Conservation (phyloP, 2,888 invertebrate genomes). For the Mongoloraphidia duomilia region DNA sequence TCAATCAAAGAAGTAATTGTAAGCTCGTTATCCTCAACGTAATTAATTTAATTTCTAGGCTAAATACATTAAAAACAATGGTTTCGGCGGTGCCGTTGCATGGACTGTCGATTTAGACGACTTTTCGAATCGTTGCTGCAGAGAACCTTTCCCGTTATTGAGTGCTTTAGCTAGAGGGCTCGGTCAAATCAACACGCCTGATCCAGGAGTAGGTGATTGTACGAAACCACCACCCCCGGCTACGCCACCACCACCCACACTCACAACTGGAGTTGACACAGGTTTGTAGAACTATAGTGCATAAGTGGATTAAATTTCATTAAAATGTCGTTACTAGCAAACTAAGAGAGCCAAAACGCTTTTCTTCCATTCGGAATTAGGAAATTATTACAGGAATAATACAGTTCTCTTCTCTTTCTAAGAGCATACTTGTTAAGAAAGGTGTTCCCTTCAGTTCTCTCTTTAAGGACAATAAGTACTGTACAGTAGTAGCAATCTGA, state of each 20-base stretch:
- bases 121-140: slow-evolving; percentile 71
- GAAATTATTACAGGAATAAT: no score
- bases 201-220: slow-evolving; percentile 43
- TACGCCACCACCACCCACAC: slow-evolving; percentile 61
- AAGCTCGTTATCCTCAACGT: background rate
- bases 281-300: slow-evolving; percentile 23
- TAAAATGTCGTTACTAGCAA: no score
- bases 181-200: slow-evolving; percentile 39
- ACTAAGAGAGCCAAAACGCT: no score
- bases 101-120: slow-evolving; percentile 86
- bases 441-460: no score
- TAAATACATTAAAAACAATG: slow-evolving; percentile 54
- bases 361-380: no score
- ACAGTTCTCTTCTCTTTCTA: no score
- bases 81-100: slow-evolving; percentile 68
- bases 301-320: no score
- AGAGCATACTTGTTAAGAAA: no score
- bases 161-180: slow-evolving; percentile 64
- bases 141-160: slow-evolving; percentile 62
- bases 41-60: slow-evolving; percentile 31
- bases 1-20: background rate
- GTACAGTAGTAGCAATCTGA: background rate
- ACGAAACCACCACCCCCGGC: slow-evolving; percentile 54
- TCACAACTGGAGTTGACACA: slow-evolving; percentile 52
- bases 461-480: no score